A percentile compares a stretch with the other conserved stretches of the same genome.
Conservation (phyloP, 2,888 invertebrate species). For the Polyommatus icarus region DNA sequence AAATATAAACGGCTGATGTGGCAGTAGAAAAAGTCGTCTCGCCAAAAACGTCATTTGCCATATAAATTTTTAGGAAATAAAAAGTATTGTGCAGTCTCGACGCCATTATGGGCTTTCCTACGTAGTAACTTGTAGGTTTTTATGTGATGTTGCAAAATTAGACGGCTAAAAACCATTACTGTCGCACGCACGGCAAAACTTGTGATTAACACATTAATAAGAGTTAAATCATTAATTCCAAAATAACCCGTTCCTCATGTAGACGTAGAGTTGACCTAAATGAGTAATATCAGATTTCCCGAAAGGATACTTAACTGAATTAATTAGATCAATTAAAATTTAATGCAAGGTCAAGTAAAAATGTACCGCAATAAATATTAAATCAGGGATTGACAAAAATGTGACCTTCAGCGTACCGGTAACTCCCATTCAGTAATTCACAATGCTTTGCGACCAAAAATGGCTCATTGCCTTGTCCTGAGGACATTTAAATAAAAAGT, state of each 20-base stretch:
- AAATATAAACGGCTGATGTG: conserved; percentile 18
- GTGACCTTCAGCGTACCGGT: neutral
- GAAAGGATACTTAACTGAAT: neutral
- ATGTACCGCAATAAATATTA: neutral
- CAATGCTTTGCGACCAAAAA: conserved; percentile 60
- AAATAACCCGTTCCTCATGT: neutral
- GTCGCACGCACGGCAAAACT: neutral
- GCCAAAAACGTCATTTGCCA: conserved; percentile 9
- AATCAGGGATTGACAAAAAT: conserved; percentile 38
- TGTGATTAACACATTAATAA: neutral
- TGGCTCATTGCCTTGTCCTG: conserved; percentile 43
- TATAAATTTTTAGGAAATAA: conserved; percentile 5
- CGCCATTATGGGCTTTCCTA: neutral
- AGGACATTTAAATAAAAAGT: conserved; percentile 16
- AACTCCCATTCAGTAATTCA: conserved; percentile 27
- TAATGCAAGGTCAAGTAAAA: neutral
- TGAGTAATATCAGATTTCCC: neutral
- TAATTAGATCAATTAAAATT: neutral
- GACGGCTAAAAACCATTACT: too few relatives aligned
- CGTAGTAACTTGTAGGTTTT: neutral
- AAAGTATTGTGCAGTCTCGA: neutral
- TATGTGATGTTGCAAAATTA: too few relatives aligned
- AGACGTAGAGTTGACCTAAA: neutral
- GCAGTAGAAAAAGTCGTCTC: conserved; percentile 19
- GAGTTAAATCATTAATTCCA: neutral